Evolutionary conservation across 2,113 vertebrate species (phyloP).

Genomic region (Malurus elegans): DNA sequence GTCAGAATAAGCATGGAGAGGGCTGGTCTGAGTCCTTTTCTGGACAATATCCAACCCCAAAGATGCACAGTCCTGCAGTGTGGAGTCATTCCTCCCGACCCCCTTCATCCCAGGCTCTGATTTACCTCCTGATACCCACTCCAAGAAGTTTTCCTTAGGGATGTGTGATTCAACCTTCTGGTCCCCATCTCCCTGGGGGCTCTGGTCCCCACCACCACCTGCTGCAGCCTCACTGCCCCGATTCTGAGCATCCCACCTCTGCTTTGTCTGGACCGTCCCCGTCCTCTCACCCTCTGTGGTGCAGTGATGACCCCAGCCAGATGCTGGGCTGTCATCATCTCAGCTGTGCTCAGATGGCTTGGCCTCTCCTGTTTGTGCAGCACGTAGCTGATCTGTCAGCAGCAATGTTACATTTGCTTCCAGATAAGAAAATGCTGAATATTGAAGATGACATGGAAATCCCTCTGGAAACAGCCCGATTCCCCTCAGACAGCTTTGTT

Average conservation of each 20-base stretch:
- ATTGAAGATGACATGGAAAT: neutral
- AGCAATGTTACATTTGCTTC: neutral
- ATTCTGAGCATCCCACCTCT: neutral
- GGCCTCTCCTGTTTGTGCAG: neutral
- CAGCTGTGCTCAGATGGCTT: neutral
- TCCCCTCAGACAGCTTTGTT: neutral
- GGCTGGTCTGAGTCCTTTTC: neutral
- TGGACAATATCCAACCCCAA: neutral
- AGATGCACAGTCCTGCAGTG: neutral
- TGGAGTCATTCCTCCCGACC: fast-evolving
- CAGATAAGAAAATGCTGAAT: constrained; percentile 5
- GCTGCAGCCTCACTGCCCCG: fast-evolving
- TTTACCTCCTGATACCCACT: neutral
- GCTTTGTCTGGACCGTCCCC: neutral
- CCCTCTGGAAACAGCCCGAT: neutral
- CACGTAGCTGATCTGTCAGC: neutral
- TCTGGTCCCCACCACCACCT: fast-evolving
- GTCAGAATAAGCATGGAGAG: neutral
- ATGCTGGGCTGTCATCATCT: neutral
- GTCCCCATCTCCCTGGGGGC: fast-evolving
- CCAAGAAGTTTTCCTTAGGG: neutral
- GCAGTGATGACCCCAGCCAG: neutral
- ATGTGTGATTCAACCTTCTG: neutral
- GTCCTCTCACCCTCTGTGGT: neutral
- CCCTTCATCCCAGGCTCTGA: neutral